Evolutionary conservation across 2,888 invertebrate species (phyloP).

Genomic region (Chaetogeoica ovagalla): DNA sequence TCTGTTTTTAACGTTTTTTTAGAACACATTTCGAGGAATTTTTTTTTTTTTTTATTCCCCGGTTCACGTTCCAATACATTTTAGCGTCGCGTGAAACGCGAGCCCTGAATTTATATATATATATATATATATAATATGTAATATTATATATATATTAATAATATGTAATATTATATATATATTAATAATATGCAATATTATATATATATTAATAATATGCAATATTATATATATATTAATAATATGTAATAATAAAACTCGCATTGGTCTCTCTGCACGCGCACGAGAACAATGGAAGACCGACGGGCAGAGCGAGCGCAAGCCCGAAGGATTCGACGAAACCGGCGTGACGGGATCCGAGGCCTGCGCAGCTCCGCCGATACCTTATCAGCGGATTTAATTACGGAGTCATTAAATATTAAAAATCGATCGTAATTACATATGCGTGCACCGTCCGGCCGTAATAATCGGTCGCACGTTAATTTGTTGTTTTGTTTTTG

Average conservation of each 20-base stretch:
- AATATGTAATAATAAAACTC: not conserved
- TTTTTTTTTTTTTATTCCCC: no score
- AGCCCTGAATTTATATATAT: no score
- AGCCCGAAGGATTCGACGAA: conserved; percentile 46
- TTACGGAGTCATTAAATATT: conserved; percentile 50
- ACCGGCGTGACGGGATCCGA: conserved; percentile 46
- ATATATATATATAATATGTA: no score
- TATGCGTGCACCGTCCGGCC: not conserved
- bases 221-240: no score
- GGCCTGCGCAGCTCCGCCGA: conserved; percentile 23
- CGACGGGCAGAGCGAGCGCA: not conserved
- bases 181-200: no score
- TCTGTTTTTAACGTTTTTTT: no score
- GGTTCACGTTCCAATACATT: no score
- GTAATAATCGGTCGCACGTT: conserved; percentile 29
- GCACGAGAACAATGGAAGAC: conserved; percentile 36
- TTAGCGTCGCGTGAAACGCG: no score
- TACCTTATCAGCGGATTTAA: conserved; percentile 45
- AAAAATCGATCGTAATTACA: conserved; percentile 51
- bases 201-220: no score
- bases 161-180: no score
- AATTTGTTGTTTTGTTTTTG: conserved; percentile 16
- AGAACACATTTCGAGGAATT: no score
- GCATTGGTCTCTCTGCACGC: conserved; percentile 15
- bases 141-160: no score